Base-by-base conservation (phyloP, 1,140 invertebrate species). In the Heterodera schachtii region DNA sequence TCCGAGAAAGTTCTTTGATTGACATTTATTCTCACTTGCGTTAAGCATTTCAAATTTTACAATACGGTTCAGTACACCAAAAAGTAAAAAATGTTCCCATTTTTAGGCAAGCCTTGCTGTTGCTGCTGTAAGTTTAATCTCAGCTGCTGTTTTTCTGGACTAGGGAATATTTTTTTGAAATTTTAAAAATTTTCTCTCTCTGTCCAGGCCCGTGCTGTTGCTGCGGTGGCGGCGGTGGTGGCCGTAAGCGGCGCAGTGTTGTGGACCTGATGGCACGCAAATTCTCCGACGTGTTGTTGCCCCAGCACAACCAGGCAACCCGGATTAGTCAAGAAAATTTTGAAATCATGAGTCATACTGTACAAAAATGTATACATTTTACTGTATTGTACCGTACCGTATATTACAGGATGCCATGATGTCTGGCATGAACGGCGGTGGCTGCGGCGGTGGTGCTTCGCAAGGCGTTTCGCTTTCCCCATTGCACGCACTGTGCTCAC, bases 201-300 rank as follows among this genome's bases (percentile, higher is more conserved):
- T n/a, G n/a, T n/a, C 6, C 44, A 71, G 69, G 69, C 41, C 69
- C 69, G 9, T 79, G 49, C 49, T 52, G 77, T 79, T 81, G 79
- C 64, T 52, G 79, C 60, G 41, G 79, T 13, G 79, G 79, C 41
- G 81, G 80, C 46, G 80, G 81, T n/a, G 66, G 71, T 66, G 81
- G 81, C 21, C 75, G 81, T 44, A 82, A 82, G 80, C 70, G 74
- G 16, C 81, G 81, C 16, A 73, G 57, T 43, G 77, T 82, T 73
- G 73, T 82, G 9, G 81, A 82, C 49, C 31, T 82, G 66, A 81
- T 81, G 77, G 75, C 80, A 43, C 78, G 80, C 44, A 82, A 82
- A 47, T 73, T 82, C 64, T 82, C 81, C 9, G 81, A 82, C 64
- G 71, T 82, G n/a, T 46, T 82, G 11, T 11, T 82, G 79, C 81